Evolutionary conservation across 53 echinoderm and acorn worm species (phyloP).

Genomic region (Paracentrotus lividus): DNA sequence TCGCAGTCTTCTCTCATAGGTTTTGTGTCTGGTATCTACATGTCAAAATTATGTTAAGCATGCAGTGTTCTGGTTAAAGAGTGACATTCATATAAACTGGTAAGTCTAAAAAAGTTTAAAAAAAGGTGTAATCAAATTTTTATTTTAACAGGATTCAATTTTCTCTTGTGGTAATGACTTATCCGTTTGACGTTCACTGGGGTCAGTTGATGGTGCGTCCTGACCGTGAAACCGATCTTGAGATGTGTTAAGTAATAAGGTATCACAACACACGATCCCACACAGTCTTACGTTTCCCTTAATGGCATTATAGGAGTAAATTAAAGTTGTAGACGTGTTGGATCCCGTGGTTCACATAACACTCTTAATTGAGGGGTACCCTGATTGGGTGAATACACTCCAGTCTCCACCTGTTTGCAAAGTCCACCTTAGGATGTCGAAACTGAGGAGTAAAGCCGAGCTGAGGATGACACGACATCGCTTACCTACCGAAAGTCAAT

Average conservation of each 20-base stretch:
- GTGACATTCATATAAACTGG: background rate
- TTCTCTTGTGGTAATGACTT: slow-evolving; percentile 1
- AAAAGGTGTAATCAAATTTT: slow-evolving; percentile 10
- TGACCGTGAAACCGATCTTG: slow-evolving; percentile 2
- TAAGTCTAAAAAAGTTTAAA: background rate
- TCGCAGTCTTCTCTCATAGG: too few relatives aligned
- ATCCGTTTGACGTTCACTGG: background rate
- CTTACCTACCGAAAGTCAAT: slow-evolving; percentile 58
- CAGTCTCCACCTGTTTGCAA: slow-evolving; percentile 5
- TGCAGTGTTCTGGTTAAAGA: background rate
- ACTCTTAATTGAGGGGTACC: slow-evolving; percentile 33
- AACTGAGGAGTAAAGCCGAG: slow-evolving; percentile 23
- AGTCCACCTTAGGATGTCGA: slow-evolving; percentile 6
- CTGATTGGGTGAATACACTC: slow-evolving; percentile 32
- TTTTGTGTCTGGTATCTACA: background rate
- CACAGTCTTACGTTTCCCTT: slow-evolving; percentile 23
- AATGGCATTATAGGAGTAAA: slow-evolving; percentile 44
- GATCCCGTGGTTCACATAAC: slow-evolving; percentile 16
- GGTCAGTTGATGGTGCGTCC: background rate
- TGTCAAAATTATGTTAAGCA: slow-evolving; percentile 5
- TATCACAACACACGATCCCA: slow-evolving; percentile 33
- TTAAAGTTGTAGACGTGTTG: slow-evolving; percentile 8
- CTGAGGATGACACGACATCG: slow-evolving; percentile 10
- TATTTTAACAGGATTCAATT: slow-evolving; percentile 19
- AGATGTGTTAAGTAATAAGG: slow-evolving; percentile 48